Evolutionary conservation across 2,888 invertebrate species (phyloP), one percentile per base, ranked within the genome.

Genomic region (Epistrophella euchroma): DNA sequence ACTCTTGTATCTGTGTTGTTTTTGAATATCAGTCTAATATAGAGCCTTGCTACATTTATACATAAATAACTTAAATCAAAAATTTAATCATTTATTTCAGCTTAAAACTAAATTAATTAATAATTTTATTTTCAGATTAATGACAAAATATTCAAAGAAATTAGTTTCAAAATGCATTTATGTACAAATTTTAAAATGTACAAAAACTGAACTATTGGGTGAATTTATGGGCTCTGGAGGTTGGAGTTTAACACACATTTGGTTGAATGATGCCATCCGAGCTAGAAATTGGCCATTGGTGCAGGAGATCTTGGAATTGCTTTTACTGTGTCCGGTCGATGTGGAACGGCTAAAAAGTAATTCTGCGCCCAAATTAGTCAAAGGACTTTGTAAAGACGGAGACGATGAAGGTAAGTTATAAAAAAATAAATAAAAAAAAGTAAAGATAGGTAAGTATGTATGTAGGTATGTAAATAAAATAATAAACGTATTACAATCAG

Each of bases 81-180:
- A 10, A 35, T 35, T 35, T 11, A 2, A 35, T 4, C 10, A 35
- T 2, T 35, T 11, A 35, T 35, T 2, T 35, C 2, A 35, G 11
- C 35, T 35, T 32, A 32, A 28, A 43, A 43, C 43, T 2, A n/a
- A n/a, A 43, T 7, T 68, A 40, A 19, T 19, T 19, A 71, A 9
- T 78, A 43, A 32, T 62, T 90, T 89, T 89, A 90, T 89, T 95
- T 95, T 89, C 94, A 98, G 98, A 92, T 95, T 98, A 91, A 98
- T 98, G 98, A 97, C 96, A 60, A 98, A 98, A 92, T 98, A 97
- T 93, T 98, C 98, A 1, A 97, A 97, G 92, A 98, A 98, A 93
- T 94, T 98, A 88, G 98, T 98, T 73, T 98, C 97, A 89, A 98
- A 98, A 94, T 98, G 98, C 93, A 97, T 98, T 90, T 98, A 98